Evolutionary conservation across 2,888 invertebrate genomes (phyloP).

Genomic region (Gerris lacustris): DNA sequence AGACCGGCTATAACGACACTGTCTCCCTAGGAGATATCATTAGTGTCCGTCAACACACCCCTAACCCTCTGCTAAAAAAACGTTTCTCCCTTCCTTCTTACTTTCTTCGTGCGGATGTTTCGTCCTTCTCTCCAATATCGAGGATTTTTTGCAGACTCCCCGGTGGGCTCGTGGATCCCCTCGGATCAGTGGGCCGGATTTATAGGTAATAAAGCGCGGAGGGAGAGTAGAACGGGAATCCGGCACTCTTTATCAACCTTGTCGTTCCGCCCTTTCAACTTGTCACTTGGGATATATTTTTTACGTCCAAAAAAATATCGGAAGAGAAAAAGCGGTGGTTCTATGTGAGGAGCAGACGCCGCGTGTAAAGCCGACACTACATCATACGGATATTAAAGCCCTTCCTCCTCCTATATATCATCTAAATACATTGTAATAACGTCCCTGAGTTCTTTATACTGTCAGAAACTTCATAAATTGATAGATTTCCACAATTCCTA

Average conservation of each 20-base stretch:
- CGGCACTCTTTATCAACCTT: background rate
- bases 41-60: conserved; percentile 2
- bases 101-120: background rate
- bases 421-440: conserved; percentile 1
- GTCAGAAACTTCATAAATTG: background rate
- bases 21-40: background rate
- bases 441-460: background rate
- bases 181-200: conserved; percentile 8
- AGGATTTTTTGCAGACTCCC: background rate
- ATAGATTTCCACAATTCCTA: background rate
- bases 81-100: background rate
- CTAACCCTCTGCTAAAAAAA: background rate
- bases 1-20: background rate
- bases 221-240: background rate
- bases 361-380: background rate
- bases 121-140: background rate
- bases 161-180: background rate
- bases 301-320: conserved; percentile 1
- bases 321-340: background rate
- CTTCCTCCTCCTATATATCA: background rate
- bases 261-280: conserved; percentile 5
- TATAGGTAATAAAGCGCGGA: conserved; percentile 9
- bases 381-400: background rate
- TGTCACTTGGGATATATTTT: conserved; percentile 2
- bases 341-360: background rate